Percentiles rank a stretch among this genome's conserved stretches.
These are phyloP conservation scores for Crossocerus cetratus DNA, from an alignment of 2,888 invertebrate genomes.

Conservation along the genomic window DNA sequence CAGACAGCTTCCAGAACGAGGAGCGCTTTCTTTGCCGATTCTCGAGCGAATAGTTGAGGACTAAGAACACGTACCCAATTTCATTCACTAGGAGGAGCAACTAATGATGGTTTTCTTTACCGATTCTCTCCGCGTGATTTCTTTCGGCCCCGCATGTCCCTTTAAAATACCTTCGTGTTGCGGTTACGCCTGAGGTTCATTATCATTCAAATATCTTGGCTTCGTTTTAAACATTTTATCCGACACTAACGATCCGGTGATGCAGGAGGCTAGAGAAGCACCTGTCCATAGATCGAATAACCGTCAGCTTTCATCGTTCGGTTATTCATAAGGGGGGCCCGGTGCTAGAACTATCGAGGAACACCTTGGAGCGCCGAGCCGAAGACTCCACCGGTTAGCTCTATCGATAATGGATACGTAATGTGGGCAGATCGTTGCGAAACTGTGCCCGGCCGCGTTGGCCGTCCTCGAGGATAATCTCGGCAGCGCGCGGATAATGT, in stretches of 20 bases:
- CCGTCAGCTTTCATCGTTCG: conserved; percentile 1
- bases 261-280: conserved; percentile 7
- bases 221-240: background rate
- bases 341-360: background rate
- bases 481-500: conserved; percentile 58
- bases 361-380: conserved; percentile 3
- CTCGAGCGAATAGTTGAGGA: background rate
- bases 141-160: background rate
- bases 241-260: background rate
- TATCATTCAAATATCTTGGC: conserved; percentile 4
- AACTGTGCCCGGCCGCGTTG: conserved; percentile 48
- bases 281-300: background rate
- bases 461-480: conserved; percentile 70
- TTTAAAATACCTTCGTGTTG: conserved; percentile 5
- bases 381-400: conserved; percentile 17
- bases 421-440: conserved; percentile 41
- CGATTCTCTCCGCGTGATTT: background rate
- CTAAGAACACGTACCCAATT: background rate
- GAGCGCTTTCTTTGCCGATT: background rate
- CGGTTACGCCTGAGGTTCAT: conserved; percentile 20
- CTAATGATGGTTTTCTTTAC: background rate
- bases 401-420: conserved; percentile 24
- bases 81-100: background rate
- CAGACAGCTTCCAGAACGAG: background rate
- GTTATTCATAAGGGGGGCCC: conserved; percentile 19